Conservation (phyloP, 2,113 vertebrate genomes). For the Takifugu flavidus region DNA sequence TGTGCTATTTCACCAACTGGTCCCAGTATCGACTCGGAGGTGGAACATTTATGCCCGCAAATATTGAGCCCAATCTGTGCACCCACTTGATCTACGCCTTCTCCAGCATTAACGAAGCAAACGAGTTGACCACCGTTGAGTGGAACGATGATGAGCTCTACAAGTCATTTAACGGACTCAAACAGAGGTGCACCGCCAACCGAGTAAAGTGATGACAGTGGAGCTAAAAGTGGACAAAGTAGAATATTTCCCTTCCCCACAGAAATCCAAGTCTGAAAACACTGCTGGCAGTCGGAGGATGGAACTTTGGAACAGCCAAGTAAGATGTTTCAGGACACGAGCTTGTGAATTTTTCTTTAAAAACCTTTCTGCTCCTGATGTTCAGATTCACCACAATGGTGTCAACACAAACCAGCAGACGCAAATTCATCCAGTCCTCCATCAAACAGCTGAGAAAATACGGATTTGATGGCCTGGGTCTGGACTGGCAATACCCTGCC, state of each 20-base stretch:
- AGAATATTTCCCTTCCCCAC: slow-evolving; percentile 5
- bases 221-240: not conserved
- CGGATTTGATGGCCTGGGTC: slow-evolving; percentile 79
- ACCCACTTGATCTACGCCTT: slow-evolving; percentile 84
- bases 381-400: slow-evolving; percentile 72
- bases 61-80: slow-evolving; percentile 78
- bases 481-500: slow-evolving; percentile 79
- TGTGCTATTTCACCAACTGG: slow-evolving; percentile 86
- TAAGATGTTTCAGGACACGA: slow-evolving; percentile 45
- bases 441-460: slow-evolving; percentile 68
- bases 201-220: not conserved
- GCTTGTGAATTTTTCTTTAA: not conserved
- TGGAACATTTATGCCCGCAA: slow-evolving; percentile 68
- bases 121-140: slow-evolving; percentile 75
- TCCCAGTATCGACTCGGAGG: slow-evolving; percentile 78
- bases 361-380: not conserved
- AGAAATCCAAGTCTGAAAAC: slow-evolving; percentile 81
- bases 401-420: slow-evolving; percentile 59
- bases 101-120: slow-evolving; percentile 73
- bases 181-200: slow-evolving; percentile 65
- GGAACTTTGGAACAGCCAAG: slow-evolving; percentile 79
- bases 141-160: slow-evolving; percentile 81
- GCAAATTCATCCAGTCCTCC: slow-evolving; percentile 76
- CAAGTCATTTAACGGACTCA: slow-evolving; percentile 76
- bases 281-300: slow-evolving; percentile 81